These are phyloP conservation scores for Mellivora capensis DNA, from an alignment of 2,113 vertebrate genomes.

Conservation along the genomic window DNA sequence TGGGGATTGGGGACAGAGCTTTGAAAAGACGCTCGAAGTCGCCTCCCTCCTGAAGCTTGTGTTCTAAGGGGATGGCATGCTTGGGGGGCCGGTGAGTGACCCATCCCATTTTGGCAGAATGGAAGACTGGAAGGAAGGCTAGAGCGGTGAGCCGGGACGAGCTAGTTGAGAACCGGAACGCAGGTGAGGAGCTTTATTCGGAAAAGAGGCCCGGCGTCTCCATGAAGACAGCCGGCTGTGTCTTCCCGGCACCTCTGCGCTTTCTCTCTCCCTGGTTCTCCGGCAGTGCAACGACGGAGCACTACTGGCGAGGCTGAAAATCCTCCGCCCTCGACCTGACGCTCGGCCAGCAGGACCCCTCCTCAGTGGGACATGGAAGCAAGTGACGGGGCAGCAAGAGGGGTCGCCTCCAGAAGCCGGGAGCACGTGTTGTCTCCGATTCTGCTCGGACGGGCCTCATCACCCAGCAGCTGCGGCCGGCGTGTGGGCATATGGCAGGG, in stretches of 20 bases:
- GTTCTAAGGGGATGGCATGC: neutral
- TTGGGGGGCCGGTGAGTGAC: neutral
- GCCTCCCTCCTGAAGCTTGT: neutral
- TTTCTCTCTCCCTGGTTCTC: neutral
- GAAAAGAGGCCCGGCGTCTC: neutral
- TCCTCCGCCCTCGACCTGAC: neutral
- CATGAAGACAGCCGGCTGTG: accelerated
- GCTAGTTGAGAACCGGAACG: neutral
- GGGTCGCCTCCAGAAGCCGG: neutral
- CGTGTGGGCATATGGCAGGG: constrained; percentile 61
- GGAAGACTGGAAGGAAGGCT: neutral
- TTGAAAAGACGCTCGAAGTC: neutral
- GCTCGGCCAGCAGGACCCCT: neutral
- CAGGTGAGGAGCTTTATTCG: neutral
- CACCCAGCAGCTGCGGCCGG: constrained; percentile 63
- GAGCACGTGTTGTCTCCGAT: neutral
- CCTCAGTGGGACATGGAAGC: neutral
- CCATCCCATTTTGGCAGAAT: neutral
- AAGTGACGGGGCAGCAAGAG: neutral
- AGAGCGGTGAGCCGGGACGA: neutral
- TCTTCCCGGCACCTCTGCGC: neutral
- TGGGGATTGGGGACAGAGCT: neutral
- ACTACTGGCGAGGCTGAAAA: neutral
- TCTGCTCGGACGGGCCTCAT: accelerated
- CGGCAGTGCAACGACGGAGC: neutral